Conservation (phyloP, 2,888 invertebrate species). For the Dasypogon diadema region DNA sequence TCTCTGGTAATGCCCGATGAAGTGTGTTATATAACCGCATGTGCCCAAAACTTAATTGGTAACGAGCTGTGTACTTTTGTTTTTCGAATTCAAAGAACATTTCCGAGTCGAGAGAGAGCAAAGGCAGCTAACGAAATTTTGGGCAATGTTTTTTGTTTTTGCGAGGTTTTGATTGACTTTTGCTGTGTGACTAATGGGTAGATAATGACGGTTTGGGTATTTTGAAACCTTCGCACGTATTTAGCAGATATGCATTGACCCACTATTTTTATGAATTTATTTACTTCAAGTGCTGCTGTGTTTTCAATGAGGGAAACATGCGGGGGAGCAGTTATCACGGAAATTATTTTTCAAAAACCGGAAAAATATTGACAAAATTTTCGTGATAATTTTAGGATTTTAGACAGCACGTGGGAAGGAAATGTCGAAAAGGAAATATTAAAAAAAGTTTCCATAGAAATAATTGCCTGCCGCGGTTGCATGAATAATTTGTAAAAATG, state of each 20-base stretch:
- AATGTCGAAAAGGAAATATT: no score
- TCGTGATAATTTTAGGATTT: no score
- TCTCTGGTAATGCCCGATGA: background rate
- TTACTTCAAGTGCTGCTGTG: background rate
- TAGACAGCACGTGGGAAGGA: no score
- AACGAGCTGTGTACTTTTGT: background rate
- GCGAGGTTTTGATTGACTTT: background rate
- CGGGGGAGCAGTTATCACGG: background rate
- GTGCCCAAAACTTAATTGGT: background rate
- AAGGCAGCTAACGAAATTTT: background rate
- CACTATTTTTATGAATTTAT: conserved; percentile 38
- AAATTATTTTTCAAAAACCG: background rate
- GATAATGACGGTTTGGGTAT: conserved; percentile 23
- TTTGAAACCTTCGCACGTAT: conserved; percentile 42
- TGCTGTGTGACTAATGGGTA: conserved; percentile 6
- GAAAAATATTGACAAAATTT: no score
- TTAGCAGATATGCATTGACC: conserved; percentile 29
- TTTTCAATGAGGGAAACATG: background rate
- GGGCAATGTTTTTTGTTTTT: background rate
- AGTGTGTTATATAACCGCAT: background rate
- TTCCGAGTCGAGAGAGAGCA: background rate
- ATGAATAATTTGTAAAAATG: background rate
- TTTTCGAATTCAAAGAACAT: background rate
- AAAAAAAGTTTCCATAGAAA: background rate
- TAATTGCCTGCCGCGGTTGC: background rate